Evolutionary conservation across 2,113 vertebrate genomes (phyloP), one percentile per base, ranked within the genome.

Genomic region (Ciconia boyciana): DNA sequence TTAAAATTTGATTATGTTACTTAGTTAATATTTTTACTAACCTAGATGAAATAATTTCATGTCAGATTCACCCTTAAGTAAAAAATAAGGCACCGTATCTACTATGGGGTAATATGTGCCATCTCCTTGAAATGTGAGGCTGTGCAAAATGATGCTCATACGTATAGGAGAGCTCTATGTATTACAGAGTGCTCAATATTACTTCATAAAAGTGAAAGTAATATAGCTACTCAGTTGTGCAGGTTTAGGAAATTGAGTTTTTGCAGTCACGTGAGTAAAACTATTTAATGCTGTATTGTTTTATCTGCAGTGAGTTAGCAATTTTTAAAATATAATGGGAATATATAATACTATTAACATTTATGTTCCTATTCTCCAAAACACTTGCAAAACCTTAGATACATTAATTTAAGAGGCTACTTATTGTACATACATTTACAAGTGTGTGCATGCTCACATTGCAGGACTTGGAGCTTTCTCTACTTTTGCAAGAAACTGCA

Each of bases 91-190:
- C 6, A 4, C 7, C 1, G 1, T 39, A 20, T 39, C 26, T 76
- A 11, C 24, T 79, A 0, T 7, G 14, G 31, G 12, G 10, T 49
- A n/a, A 17, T 52, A 9, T 1, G 3, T 48, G 29, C 54, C 7
- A 0, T 64, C 26, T 62, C 19, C 64, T 85, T 79, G 58, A 81
- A 51, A 54, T 5, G 7, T 8, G 31, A 54, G 69, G 41, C 76
- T 57, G 34, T 48, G 41, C 29, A 77, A 52, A 72, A 57, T 13
- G 6, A 29, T 68, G 25, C 7, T 89, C 6, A 3, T 71, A 2
- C 0, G 1, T 20, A 13, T 9, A 48, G 17, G 22, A 61, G 2
- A 52, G 34, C 8, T 68, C 51, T 62, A 15, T 39, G 62, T 13
- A 5, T 80, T 61, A 15, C 21, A 29, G 14, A 80, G 26, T 28